These are phyloP conservation scores for Chloroceryle aenea DNA, from an alignment of 2,113 vertebrate species.

Conservation along the genomic window DNA sequence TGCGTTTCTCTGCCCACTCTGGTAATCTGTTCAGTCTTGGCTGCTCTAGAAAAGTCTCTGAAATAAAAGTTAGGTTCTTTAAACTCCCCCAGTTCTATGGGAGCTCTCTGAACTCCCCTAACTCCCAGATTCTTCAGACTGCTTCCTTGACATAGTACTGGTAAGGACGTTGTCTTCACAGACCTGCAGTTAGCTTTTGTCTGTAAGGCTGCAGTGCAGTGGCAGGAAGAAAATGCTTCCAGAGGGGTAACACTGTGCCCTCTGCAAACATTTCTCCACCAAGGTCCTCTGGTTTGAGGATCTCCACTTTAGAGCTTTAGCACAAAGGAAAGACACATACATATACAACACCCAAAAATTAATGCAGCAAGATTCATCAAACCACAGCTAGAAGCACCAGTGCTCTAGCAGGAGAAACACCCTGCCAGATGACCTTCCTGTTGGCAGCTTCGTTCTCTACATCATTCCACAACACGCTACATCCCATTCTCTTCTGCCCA, in stretches of 20 bases:
- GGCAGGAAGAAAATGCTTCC: background rate
- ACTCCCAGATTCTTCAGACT: background rate
- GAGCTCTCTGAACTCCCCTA: background rate
- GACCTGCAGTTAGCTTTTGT: background rate
- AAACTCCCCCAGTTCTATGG: background rate
- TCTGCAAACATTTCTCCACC: background rate
- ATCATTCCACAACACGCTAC: background rate
- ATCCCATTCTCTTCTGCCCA: background rate
- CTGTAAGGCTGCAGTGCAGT: background rate
- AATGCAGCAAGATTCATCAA: background rate
- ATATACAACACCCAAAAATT: background rate
- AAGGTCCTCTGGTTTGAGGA: background rate
- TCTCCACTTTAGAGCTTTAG: background rate
- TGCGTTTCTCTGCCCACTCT: background rate
- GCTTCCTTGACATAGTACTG: background rate
- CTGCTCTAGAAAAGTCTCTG: background rate
- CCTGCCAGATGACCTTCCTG: background rate
- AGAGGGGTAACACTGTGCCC: background rate
- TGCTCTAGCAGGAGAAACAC: background rate
- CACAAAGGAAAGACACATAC: background rate
- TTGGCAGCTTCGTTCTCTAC: rapidly evolving
- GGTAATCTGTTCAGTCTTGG: background rate
- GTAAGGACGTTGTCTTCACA: background rate
- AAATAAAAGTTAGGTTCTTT: background rate
- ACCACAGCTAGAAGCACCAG: background rate